Percentiles rank a stretch among this genome's conserved stretches.
Conservation (phyloP, 2,797 vertebrate genomes). For the Catostomus latipinnis region DNA sequence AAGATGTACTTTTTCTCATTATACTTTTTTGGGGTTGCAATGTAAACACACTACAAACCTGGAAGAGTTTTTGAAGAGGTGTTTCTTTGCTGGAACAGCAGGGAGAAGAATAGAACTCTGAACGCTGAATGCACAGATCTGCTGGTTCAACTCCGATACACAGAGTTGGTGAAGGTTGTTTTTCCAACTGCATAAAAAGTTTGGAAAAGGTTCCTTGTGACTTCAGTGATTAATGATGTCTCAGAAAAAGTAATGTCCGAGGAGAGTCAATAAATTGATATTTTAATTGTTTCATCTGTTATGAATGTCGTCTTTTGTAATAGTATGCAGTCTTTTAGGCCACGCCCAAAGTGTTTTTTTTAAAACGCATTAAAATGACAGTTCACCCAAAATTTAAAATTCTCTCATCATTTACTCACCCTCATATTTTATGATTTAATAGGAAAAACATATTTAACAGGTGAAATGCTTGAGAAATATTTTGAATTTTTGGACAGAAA, state of each 20-base stretch:
- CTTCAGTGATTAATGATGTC: conserved; percentile 62
- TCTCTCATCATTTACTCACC: no score
- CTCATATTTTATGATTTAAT: conserved; percentile 1
- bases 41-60: no score
- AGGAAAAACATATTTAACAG: not conserved
- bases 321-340: not conserved
- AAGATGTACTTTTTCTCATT: no score
- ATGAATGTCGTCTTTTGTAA: not conserved
- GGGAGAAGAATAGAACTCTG: no score
- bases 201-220: conserved; percentile 58
- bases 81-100: no score
- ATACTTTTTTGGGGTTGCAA: no score
- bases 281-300: not conserved
- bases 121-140: conserved; percentile 68
- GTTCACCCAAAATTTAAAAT: no score
- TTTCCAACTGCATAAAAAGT: conserved; percentile 63
- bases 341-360: not conserved
- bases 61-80: no score
- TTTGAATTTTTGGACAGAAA: not conserved
- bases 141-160: conserved; percentile 75
- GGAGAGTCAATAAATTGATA: not conserved
- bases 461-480: not conserved
- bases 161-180: conserved; percentile 64
- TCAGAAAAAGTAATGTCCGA: not conserved
- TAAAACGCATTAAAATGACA: no score